Evolutionary conservation across 2,797 vertebrate genomes (phyloP).

Genomic region (Poeciliopsis gracilis): DNA sequence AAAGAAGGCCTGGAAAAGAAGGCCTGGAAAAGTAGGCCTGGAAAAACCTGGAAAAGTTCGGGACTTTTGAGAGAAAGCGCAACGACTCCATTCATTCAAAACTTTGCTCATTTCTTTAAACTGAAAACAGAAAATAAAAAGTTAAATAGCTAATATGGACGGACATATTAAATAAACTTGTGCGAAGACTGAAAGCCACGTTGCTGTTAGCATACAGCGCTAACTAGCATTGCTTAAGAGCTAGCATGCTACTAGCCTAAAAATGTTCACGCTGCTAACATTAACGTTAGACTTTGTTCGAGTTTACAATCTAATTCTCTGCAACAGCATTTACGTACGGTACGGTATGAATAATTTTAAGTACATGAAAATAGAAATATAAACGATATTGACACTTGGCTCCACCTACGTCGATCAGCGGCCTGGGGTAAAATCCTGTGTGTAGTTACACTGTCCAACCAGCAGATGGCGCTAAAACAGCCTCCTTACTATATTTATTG

Average conservation of each 20-base stretch:
- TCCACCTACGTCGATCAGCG: background rate
- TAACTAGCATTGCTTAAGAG: background rate
- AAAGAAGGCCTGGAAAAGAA: no score
- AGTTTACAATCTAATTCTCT: background rate
- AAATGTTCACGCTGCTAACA: background rate
- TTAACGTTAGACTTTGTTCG: background rate
- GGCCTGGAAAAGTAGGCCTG: no score
- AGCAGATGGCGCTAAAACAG: background rate
- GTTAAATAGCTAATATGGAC: background rate
- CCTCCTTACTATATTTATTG: background rate
- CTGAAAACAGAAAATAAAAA: no score
- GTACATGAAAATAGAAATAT: background rate
- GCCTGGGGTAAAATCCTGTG: background rate
- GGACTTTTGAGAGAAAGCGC: no score
- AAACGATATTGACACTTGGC: background rate
- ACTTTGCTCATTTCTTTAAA: no score
- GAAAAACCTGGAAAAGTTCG: no score
- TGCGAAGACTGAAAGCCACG: background rate
- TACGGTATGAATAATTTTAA: background rate
- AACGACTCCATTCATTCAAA: no score
- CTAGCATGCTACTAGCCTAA: background rate
- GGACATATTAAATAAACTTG: background rate
- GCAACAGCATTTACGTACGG: background rate
- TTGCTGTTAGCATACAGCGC: no score
- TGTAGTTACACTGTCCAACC: background rate